These are phyloP conservation scores for Fistularia tabacaria DNA, from an alignment of 2,797 vertebrate genomes.

Conservation along the genomic window DNA sequence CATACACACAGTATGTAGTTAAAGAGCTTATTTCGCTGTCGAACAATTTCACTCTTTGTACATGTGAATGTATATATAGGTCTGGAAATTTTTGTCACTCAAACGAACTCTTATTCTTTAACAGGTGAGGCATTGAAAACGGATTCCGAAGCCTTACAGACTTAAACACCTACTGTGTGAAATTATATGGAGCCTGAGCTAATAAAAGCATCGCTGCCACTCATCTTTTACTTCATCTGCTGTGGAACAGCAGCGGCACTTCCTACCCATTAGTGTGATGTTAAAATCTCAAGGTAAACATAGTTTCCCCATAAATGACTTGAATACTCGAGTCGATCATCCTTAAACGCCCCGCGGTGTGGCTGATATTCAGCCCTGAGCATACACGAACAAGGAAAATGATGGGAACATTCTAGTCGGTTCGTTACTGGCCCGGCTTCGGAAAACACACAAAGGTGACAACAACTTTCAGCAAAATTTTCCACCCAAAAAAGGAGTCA, in stretches of 20 bases:
- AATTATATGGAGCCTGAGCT: background rate
- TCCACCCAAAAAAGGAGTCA: too few relatives aligned
- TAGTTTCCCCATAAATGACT: background rate
- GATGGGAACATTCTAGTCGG: too few relatives aligned
- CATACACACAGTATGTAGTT: background rate
- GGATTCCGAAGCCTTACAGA: background rate
- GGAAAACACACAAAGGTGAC: too few relatives aligned
- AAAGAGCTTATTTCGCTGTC: slow-evolving; percentile 3
- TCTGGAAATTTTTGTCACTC: slow-evolving; percentile 4
- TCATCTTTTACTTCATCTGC: too few relatives aligned
- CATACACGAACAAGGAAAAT: background rate
- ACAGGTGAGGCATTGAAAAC: background rate
- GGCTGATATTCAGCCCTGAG: background rate
- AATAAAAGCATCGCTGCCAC: too few relatives aligned
- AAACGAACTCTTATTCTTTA: background rate
- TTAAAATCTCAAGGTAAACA: background rate
- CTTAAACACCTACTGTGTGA: background rate
- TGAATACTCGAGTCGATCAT: too few relatives aligned
- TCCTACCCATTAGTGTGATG: background rate
- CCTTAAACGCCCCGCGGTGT: too few relatives aligned
- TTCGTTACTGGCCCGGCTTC: too few relatives aligned
- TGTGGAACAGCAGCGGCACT: too few relatives aligned
- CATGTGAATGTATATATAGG: slow-evolving; percentile 1
- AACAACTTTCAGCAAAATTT: too few relatives aligned
- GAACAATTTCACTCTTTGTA: background rate